Percentiles rank a stretch among this genome's conserved stretches.
Conservation (phyloP, 2,888 invertebrate genomes). For the Mimas tiliae region DNA sequence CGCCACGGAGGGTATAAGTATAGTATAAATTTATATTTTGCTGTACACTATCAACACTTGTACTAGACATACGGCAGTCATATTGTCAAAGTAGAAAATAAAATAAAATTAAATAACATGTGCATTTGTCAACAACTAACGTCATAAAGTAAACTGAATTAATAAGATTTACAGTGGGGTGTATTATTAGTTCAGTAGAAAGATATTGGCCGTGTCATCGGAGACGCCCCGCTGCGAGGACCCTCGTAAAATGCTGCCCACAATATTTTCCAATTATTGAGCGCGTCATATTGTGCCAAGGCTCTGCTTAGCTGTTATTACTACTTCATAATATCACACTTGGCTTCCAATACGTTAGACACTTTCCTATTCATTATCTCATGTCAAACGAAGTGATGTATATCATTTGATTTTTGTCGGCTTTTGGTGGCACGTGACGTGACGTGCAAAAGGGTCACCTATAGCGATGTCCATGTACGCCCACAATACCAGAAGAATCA, state of each 20-base stretch:
- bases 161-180: slow-evolving; percentile 25
- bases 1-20: too few relatives aligned
- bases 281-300: slow-evolving; percentile 46
- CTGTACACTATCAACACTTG: too few relatives aligned
- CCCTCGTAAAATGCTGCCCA: slow-evolving; percentile 47
- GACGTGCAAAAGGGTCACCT: too few relatives aligned
- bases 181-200: slow-evolving; percentile 34
- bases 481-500: neutral
- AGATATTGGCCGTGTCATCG: slow-evolving; percentile 42
- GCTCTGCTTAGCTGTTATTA: slow-evolving; percentile 47
- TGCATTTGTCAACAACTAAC: too few relatives aligned
- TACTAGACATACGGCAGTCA: too few relatives aligned
- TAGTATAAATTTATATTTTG: too few relatives aligned
- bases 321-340: slow-evolving; percentile 40
- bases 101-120: too few relatives aligned
- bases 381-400: too few relatives aligned
- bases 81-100: too few relatives aligned
- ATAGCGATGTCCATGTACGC: too few relatives aligned
- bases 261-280: slow-evolving; percentile 60
- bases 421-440: too few relatives aligned
- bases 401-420: neutral
- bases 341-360: slow-evolving; percentile 34
- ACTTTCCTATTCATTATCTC: slow-evolving; percentile 4
- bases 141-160: neutral
- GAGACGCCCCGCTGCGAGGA: slow-evolving; percentile 45